phyloP scores from a whole-genome alignment of 2,888 invertebrate species.

The Plagodis pulveraria region DNA sequence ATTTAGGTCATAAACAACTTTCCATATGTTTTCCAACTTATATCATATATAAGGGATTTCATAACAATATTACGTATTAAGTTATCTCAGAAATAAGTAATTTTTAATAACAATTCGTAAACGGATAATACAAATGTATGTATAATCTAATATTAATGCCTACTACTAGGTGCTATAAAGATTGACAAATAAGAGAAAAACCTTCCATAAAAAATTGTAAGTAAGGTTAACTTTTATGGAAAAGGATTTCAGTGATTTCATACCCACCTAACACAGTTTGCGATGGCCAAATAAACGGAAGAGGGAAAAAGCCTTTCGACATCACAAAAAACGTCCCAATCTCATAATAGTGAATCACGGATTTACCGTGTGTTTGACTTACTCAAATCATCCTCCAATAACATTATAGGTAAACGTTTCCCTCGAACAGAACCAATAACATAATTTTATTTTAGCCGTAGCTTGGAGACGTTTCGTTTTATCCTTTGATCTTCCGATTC shows the following conservation, averaged over 20 bases:
- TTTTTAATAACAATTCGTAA: too few species aligned
- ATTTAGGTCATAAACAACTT: too few species aligned
- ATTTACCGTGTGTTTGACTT: slow-evolving; percentile 37
- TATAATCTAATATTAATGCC: too few species aligned
- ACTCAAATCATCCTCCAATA: slow-evolving; percentile 41
- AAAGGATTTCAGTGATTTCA: slow-evolving; percentile 24
- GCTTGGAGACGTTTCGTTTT: slow-evolving; percentile 60
- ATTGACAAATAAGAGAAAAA: too few species aligned
- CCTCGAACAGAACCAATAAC: slow-evolving; percentile 46
- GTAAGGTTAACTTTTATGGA: slow-evolving; percentile 26
- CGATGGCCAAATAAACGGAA: slow-evolving; percentile 28
- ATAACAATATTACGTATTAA: too few species aligned
- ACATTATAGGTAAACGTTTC: slow-evolving; percentile 44
- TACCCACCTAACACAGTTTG: slow-evolving; percentile 30
- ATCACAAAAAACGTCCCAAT: slow-evolving; percentile 32
- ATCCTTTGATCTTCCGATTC: slow-evolving; percentile 65
- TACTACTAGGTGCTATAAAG: too few species aligned
- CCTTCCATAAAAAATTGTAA: too few species aligned
- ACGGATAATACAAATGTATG: too few species aligned
- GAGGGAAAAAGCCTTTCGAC: slow-evolving; percentile 24
- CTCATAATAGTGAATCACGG: slow-evolving; percentile 34
- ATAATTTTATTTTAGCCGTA: slow-evolving; percentile 59
- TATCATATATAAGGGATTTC: too few species aligned
- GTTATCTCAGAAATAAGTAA: too few species aligned
- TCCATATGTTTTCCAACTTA: too few species aligned